Percentiles rank a stretch among this genome's conserved stretches.
Evolutionary conservation across 2,888 invertebrate genomes (phyloP).

Genomic region (Abrostola triplasia): DNA sequence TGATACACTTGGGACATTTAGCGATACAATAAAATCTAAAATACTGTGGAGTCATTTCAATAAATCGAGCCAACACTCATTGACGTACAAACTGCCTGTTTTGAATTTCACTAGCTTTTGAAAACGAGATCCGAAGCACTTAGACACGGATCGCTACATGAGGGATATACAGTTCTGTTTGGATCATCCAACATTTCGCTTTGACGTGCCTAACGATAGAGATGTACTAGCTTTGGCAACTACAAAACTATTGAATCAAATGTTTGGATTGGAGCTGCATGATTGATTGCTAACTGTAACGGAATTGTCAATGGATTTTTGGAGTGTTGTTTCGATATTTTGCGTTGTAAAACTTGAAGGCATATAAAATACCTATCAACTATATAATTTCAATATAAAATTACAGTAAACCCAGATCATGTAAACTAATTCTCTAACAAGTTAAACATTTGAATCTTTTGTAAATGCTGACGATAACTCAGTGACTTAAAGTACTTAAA

Average conservation of each 20-base stretch:
- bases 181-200: slow-evolving; percentile 20
- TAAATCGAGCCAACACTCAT: slow-evolving; percentile 78
- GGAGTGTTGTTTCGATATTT: no score
- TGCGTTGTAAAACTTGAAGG: no score
- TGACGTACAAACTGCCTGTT: slow-evolving; percentile 82
- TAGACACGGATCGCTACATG: slow-evolving; percentile 78
- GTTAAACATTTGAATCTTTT: no score
- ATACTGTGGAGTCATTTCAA: slow-evolving; percentile 75
- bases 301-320: no score
- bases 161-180: slow-evolving; percentile 57
- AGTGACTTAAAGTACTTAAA: not conserved
- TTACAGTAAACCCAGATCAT: no score
- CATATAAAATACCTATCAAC: not conserved
- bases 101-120: slow-evolving; percentile 85
- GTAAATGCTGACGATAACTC: no score
- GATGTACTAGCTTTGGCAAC: no score
- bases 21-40: slow-evolving; percentile 66
- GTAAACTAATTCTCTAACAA: no score
- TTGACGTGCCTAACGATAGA: not conserved
- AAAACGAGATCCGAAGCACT: slow-evolving; percentile 81
- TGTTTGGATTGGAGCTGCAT: no score
- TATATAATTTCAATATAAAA: no score
- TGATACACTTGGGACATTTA: slow-evolving; percentile 55
- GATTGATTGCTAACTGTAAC: no score
- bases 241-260: no score